Base-by-base conservation (phyloP, 2,888 invertebrate species). In the Sepiola atlantica region DNA sequence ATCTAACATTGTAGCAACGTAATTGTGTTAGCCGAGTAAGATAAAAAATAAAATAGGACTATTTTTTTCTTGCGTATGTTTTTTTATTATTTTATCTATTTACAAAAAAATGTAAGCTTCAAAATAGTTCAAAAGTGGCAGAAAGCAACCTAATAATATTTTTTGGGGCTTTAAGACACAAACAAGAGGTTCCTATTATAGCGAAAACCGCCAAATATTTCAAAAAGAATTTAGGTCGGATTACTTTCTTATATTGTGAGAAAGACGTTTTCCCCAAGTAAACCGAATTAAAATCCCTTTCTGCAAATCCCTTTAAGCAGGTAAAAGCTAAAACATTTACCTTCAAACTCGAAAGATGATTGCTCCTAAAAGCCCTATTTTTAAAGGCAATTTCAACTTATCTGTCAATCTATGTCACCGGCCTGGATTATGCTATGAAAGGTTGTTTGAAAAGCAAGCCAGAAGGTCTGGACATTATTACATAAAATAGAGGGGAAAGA, bases 361-460 rank as follows among this genome's bases (percentile, higher is more conserved):
- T 61, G 24, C 77, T n/a, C n/a, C n/a, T 77, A 77, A 77, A 77
- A 77, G 77, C 77, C 32, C 10, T 32, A 77, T n/a, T 77, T 77
- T 77, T 32, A 32, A 45, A 77, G 77, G 77, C 32, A 77, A 77
- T 77, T 77, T 77, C n/a, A 77, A 32, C 77, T 32, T n/a, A 77
- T 77, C 77, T 77, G 32, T 77, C 77, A 77, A 32, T 77, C 77
- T 77, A 16, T 77, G 77, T 77, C n/a, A 77, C n/a, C 16, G n/a
- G 77, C n/a, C n/a, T 45, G 32, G 77, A 32, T 77, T 77, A 77
- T 77, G n/a, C 77, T 77, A 77, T n/a, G 77, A 77, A 77, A 77
- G 32, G n/a, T 77, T 77, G 77, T 77, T 77, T n/a, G n/a, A 77
- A 77, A 77, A 77, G 77, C 77, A 77, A 77, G 77, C 77, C 77